These are phyloP conservation scores for Caenorhabditis japonica DNA, from an alignment of 2,888 invertebrate species.

Conservation along the genomic window DNA sequence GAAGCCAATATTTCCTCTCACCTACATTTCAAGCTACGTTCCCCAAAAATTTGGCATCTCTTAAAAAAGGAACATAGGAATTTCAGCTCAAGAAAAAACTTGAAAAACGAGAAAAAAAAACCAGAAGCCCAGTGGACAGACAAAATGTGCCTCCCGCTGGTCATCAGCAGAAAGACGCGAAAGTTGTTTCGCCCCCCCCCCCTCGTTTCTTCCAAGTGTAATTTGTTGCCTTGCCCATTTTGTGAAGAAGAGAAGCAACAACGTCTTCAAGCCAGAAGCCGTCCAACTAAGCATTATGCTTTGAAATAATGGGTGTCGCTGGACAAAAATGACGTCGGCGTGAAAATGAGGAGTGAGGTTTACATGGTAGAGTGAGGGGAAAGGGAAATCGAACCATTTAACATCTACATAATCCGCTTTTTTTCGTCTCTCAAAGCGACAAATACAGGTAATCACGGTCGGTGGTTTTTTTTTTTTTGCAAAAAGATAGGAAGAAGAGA, in stretches of 20 bases:
- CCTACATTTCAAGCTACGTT: too few relatives aligned
- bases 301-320: slow-evolving; percentile 30
- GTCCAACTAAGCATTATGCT: slow-evolving; percentile 21
- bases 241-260: slow-evolving; percentile 7
- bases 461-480: slow-evolving; percentile 16
- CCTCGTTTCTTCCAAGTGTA: slow-evolving; percentile 38
- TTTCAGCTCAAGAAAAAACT: too few relatives aligned
- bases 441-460: slow-evolving; percentile 21
- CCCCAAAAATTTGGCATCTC: too few relatives aligned
- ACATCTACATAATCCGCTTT: slow-evolving; percentile 46
- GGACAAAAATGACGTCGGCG: too few relatives aligned
- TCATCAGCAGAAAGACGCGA: too few relatives aligned
- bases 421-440: slow-evolving; percentile 4
- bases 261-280: slow-evolving; percentile 50
- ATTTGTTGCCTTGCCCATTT: slow-evolving; percentile 39
- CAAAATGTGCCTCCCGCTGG: too few relatives aligned
- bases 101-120: too few relatives aligned
- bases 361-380: neutral
- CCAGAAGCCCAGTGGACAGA: too few relatives aligned
- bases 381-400: slow-evolving; percentile 25
- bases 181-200: slow-evolving; percentile 20
- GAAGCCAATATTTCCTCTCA: too few relatives aligned
- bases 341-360: slow-evolving; percentile 2
- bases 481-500: slow-evolving; percentile 8
- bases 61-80: too few relatives aligned